Evolutionary conservation across 2,113 vertebrate species (phyloP).

Genomic region (Himantopus leucocephalus): DNA sequence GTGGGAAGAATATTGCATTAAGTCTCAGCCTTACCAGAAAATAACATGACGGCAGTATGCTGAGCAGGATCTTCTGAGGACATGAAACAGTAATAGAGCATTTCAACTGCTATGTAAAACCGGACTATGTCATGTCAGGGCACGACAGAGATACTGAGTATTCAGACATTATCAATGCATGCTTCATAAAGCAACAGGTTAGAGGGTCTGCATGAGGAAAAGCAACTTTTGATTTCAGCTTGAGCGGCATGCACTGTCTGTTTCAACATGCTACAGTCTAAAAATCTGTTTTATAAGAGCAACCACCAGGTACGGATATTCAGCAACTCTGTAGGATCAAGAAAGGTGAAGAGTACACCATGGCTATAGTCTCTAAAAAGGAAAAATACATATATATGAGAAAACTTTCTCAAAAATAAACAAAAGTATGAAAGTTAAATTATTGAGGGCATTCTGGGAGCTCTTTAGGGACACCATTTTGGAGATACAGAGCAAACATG

Average conservation of each 20-base stretch:
- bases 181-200: neutral
- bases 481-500: neutral
- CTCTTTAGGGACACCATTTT: neutral
- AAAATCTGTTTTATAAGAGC: neutral
- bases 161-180: neutral
- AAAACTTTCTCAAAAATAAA: neutral
- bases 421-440: neutral
- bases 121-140: neutral
- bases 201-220: neutral
- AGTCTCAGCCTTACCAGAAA: neutral
- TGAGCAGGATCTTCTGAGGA: neutral
- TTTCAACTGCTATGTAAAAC: neutral
- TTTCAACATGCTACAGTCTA: neutral
- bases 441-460: neutral
- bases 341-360: neutral
- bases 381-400: neutral
- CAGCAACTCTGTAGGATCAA: neutral
- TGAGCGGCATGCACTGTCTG: rapidly evolving
- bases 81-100: neutral
- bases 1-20: neutral
- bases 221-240: neutral
- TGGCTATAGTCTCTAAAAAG: neutral
- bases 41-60: neutral
- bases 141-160: neutral
- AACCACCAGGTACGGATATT: neutral